Percentiles rank a stretch among this genome's conserved stretches.
These are phyloP conservation scores for Zaprionus vittiger DNA, from an alignment of 1,140 invertebrate species.

Conservation along the genomic window DNA sequence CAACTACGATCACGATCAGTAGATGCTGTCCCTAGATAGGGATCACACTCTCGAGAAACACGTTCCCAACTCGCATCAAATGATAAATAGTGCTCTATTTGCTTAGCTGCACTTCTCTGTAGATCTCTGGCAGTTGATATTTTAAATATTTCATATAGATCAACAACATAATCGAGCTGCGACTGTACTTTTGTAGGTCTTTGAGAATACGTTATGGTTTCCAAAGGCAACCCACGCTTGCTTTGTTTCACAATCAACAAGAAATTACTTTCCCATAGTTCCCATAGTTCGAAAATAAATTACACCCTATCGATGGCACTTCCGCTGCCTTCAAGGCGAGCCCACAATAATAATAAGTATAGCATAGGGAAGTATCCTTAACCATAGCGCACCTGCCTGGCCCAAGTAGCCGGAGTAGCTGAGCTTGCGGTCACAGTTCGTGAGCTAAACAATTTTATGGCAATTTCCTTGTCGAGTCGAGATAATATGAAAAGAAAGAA, in stretches of 20 bases:
- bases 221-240: background rate
- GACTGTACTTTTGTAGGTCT: background rate
- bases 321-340: conserved; percentile 29
- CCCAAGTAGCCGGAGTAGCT: conserved; percentile 17
- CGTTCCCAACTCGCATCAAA: background rate
- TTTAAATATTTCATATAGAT: background rate
- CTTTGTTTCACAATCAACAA: background rate
- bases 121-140: background rate
- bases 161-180: background rate
- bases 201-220: background rate
- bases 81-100: conserved; percentile 8
- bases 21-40: conserved; percentile 47
- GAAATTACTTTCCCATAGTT: conserved; percentile 33
- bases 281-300: background rate
- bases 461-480: conserved; percentile 65
- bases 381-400: conserved; percentile 63
- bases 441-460: conserved; percentile 75
- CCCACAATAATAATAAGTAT: background rate
- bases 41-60: conserved; percentile 41
- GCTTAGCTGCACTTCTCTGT: background rate
- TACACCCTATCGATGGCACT: conserved; percentile 38
- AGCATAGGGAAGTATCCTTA: conserved; percentile 47
- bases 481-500: conserved; percentile 13
- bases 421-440: conserved; percentile 74
- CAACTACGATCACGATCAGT: conserved; percentile 2